Base-by-base conservation (phyloP, 2,888 invertebrate species). In the Erebia aethiops region DNA sequence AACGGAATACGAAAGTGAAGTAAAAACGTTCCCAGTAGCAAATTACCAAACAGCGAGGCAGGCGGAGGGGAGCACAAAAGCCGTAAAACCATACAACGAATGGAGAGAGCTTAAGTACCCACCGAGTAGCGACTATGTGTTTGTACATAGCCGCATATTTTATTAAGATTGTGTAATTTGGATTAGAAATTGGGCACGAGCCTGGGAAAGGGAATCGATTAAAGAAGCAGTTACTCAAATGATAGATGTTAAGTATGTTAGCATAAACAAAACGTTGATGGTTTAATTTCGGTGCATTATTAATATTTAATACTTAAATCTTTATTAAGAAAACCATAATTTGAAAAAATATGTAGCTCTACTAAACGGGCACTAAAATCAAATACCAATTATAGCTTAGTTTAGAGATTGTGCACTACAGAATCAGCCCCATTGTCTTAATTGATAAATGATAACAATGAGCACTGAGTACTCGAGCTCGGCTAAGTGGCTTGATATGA, bases 1-100 rank as follows among this genome's bases (percentile, higher is more conserved):
- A 65, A 51, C 65, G 66, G 71, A 73, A 72, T 73, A 67, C 68
- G 46, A 65, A 70, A 72, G 69, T 57, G 57, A 35, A 62, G 60
- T 43, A 62, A 60, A 56, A 73, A 63, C 46, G 68, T 64, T 68
- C 26, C 61, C 66, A 60, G 51, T 54, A 57, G 66, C 66, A 71
- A 69, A 70, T 71, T 67, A 74, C 67, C 64, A 70, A 71, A 63
- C 67, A 51, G 52, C 63, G 68, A 16, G 35, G 43, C 49, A 13
- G 65, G 49, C 35, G 16, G 68, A 52, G 67, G 60, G 71, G 71
- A 26, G 71, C 61, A 43, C 65, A 46, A 66, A 61, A 68, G 51
- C 54, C 69, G 51, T 66, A 69, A 67, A 67, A 64, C 49, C 49
- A 58, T 66, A 69, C 52, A 58, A 21, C 62, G 63, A 54, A 66